A percentile compares a stretch with the other conserved stretches of the same genome.
phyloP scores from a whole-genome alignment of 2,113 vertebrate species.

The Aix galericulata region DNA sequence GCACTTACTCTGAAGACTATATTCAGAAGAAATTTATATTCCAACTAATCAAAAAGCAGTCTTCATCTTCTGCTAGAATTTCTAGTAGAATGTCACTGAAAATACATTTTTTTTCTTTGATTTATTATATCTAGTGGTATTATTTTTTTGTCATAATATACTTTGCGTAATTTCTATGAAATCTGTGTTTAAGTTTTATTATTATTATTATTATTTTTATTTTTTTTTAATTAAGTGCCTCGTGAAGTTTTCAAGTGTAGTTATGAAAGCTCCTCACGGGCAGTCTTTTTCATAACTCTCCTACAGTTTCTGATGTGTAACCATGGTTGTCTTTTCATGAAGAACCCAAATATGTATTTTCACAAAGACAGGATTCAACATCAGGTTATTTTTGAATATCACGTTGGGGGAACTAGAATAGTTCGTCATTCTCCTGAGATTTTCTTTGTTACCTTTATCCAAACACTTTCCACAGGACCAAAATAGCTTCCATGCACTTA shows the following conservation, averaged over 20 bases:
- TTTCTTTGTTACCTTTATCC: constrained; percentile 19
- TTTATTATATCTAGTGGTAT: neutral
- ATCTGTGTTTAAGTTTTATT: neutral
- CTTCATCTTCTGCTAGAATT: constrained; percentile 1
- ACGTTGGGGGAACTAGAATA: neutral
- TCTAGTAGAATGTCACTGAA: constrained; percentile 26
- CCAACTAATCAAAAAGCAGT: neutral
- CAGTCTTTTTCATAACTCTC: neutral
- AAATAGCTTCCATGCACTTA: constrained; percentile 18
- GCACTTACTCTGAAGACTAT: neutral
- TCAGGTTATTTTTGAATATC: constrained; percentile 30
- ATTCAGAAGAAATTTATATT: neutral
- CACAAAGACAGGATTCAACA: neutral
- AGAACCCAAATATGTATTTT: neutral
- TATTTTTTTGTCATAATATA: constrained; percentile 22
- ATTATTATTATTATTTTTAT: too few species aligned
- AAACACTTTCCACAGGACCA: neutral
- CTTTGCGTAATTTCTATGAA: constrained; percentile 7
- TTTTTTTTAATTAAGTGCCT: neutral
- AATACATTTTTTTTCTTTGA: neutral
- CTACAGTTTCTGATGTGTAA: neutral
- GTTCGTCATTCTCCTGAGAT: neutral
- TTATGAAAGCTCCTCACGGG: neutral
- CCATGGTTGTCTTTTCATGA: neutral
- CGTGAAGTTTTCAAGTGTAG: neutral